phyloP scores from a whole-genome alignment of 2,888 invertebrate genomes.

The Coremacera marginata region DNA sequence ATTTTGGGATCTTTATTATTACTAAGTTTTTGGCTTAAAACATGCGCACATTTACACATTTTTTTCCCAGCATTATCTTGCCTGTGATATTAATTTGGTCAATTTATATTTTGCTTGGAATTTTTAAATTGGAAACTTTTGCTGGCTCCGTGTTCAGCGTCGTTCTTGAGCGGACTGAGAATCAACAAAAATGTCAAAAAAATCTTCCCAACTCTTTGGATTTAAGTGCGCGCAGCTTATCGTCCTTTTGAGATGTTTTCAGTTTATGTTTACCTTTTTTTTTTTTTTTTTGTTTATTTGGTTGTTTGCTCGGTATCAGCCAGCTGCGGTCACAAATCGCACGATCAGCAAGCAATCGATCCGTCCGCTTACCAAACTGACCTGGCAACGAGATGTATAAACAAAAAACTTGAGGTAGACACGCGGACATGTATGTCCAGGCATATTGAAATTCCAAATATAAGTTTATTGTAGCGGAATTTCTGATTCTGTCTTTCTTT shows the following conservation, averaged over 20 bases:
- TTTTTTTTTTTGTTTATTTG: neutral
- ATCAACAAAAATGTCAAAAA: conserved; percentile 42
- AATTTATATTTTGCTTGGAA: conserved; percentile 70
- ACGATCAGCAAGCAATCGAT: conserved; percentile 13
- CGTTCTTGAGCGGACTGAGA: neutral
- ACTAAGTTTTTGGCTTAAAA: neutral
- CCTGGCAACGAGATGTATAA: neutral
- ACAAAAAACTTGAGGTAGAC: neutral
- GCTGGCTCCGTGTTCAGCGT: neutral
- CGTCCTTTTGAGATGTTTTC: conserved; percentile 2
- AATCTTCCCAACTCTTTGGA: conserved; percentile 46
- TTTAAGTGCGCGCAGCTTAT: conserved; percentile 46
- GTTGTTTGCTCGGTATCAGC: neutral
- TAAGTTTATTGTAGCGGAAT: conserved; percentile 49
- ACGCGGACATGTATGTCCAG: neutral
- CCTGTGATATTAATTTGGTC: conserved; percentile 69
- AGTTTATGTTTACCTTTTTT: neutral
- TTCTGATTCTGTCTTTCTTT: conserved; percentile 11
- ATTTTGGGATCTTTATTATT: neutral
- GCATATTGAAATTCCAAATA: conserved; percentile 52
- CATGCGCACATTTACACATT: conserved; percentile 52
- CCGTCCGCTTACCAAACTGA: neutral
- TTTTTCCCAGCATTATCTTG: conserved; percentile 69
- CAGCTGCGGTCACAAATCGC: conserved; percentile 34
- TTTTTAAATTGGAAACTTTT: conserved; percentile 68